Evolutionary conservation across 2,797 vertebrate genomes (phyloP), one percentile per base, ranked within the genome.

Genomic region (Mionectes olivaceus): DNA sequence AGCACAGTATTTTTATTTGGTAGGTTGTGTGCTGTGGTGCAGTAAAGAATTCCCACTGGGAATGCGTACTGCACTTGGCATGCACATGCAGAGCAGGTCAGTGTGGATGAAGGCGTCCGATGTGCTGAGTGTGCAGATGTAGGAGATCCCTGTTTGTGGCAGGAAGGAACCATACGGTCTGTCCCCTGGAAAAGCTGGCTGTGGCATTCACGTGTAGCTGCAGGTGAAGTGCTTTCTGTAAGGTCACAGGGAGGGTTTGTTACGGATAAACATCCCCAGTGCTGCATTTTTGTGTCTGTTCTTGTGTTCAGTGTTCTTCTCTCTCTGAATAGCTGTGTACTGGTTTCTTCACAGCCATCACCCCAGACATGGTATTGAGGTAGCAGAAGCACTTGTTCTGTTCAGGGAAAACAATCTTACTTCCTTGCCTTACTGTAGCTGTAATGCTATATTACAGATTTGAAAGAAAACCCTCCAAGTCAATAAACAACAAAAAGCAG

Each of bases 401-500:
- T 69, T 89, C 52, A 71, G 39, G 49, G 49, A 79, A 44, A 86
- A 39, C 0, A 25, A 13, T 61, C 16, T 55, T 55, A 11, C 25
- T 77, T 86, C 37, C 44, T 84, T 1, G 3, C 46, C 46, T 65
- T 77, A 49, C 76, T 25, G 4, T 18, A 41, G 75, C 87, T 60
- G 35, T 69, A 60, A 47, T 21, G 32, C 87, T 63, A 0, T 67
- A 49, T 69, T 82, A 21, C 71, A 91, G 69, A 67, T 87, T 76
- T 0, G 0, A 71, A 87, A 9, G 70, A 81, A 93, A 95, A 75
- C 28, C 69, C 88, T 92, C 80, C 73, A 37, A 79, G 68, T 95
- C 93, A 81, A 63, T 94, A 97, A 94, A 83, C 53, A 83, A 76
- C 87, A 93, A 87, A 94, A 84, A 80, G 63, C 30, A 30, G 46